Percentiles rank a stretch among this genome's conserved stretches.
phyloP scores from a whole-genome alignment of 2,888 invertebrate species.

The Metalampra italica region DNA sequence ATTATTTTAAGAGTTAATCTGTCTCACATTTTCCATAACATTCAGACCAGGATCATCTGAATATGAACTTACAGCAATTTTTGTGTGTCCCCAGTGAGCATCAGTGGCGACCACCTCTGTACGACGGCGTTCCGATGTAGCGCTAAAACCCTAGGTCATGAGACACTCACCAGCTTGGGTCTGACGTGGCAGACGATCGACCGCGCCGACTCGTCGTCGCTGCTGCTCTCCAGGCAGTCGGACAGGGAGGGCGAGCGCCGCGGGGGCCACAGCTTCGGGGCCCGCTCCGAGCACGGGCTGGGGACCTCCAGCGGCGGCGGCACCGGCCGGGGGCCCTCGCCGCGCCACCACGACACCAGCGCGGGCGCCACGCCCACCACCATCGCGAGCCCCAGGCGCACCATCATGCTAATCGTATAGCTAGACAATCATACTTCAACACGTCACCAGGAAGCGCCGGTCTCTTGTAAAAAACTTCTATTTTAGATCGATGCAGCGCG shows the following conservation, averaged over 20 bases:
- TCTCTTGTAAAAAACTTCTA: slow-evolving; percentile 47
- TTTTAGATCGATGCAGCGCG: slow-evolving; percentile 52
- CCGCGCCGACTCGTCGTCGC: slow-evolving; percentile 68
- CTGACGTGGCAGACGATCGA: slow-evolving; percentile 69
- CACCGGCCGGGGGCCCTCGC: slow-evolving; percentile 46
- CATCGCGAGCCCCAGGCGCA: slow-evolving; percentile 69
- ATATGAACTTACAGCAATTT: too few species aligned
- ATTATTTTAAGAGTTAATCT: too few species aligned
- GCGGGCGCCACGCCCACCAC: slow-evolving; percentile 74
- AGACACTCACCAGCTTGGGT: slow-evolving; percentile 65
- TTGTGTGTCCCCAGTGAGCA: too few species aligned
- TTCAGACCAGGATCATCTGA: too few species aligned
- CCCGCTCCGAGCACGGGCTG: slow-evolving; percentile 44
- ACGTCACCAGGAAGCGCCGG: slow-evolving; percentile 35
- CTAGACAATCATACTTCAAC: slow-evolving; percentile 23
- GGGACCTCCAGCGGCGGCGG: slow-evolving; percentile 40
- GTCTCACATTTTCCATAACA: too few species aligned
- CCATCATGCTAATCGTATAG: slow-evolving; percentile 55
- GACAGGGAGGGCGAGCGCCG: slow-evolving; percentile 67
- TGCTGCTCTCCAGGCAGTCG: slow-evolving; percentile 69
- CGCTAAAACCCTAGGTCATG: too few species aligned
- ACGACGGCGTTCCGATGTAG: too few species aligned
- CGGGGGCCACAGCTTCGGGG: slow-evolving; percentile 48
- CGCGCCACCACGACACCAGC: slow-evolving; percentile 72
- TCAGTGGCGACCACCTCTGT: too few species aligned